phyloP scores from a whole-genome alignment of 2,797 vertebrate genomes.

The Anguilla megastoma region DNA sequence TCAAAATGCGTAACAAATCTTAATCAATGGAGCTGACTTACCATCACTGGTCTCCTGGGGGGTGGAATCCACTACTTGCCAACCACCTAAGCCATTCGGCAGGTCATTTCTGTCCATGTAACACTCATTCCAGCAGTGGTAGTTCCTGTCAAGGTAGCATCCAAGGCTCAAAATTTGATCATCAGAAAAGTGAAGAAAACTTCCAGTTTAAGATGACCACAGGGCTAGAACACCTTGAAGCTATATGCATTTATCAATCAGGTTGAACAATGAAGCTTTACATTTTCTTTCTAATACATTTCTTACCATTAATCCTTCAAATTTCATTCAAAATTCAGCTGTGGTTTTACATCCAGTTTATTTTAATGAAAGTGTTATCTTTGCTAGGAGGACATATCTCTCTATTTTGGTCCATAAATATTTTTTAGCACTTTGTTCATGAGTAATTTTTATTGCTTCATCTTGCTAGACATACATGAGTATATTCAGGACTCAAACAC shows the following conservation, averaged over 20 bases:
- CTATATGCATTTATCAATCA: neutral
- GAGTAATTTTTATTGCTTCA: neutral
- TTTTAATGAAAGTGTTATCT: neutral
- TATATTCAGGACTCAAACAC: too few relatives aligned
- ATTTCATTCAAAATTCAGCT: neutral
- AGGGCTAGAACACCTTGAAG: neutral
- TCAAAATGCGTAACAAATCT: neutral
- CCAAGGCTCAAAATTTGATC: neutral
- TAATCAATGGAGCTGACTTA: conserved; percentile 49
- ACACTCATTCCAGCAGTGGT: conserved; percentile 92
- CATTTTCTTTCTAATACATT: neutral
- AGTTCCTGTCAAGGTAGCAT: conserved; percentile 79
- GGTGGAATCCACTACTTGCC: conserved; percentile 89
- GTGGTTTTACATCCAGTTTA: neutral
- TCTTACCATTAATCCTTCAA: neutral
- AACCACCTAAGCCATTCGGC: conserved; percentile 75
- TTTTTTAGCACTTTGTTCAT: neutral
- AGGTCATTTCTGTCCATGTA: conserved; percentile 79
- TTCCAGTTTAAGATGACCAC: neutral
- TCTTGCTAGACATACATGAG: too few relatives aligned
- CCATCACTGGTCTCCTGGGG: conserved; percentile 95
- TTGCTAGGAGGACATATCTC: neutral
- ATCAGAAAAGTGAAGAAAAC: neutral
- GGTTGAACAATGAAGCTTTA: neutral
- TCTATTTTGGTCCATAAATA: neutral